phyloP scores from a whole-genome alignment of 2,888 invertebrate genomes.

The Maniola hyperantus region DNA sequence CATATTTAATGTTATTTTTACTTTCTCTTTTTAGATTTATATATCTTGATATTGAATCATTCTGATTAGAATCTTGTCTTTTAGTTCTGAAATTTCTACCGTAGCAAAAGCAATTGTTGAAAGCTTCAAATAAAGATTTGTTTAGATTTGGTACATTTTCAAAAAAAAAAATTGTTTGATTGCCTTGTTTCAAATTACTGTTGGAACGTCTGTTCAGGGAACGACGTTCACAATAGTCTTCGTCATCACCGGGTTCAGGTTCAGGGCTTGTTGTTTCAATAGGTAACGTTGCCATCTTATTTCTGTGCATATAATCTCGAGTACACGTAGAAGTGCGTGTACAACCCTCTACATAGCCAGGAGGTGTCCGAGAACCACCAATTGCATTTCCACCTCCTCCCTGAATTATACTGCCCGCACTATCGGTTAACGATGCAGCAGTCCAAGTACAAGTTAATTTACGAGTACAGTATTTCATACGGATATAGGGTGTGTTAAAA shows the following conservation, averaged over 20 bases:
- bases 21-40: slow-evolving; percentile 30
- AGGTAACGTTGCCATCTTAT: slow-evolving; percentile 54
- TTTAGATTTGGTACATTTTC: background rate
- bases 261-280: slow-evolving; percentile 36
- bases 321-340: slow-evolving; percentile 75
- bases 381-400: slow-evolving; percentile 41
- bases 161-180: background rate
- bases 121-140: slow-evolving; percentile 5
- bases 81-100: slow-evolving; percentile 32
- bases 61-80: slow-evolving; percentile 11
- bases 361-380: slow-evolving; percentile 62
- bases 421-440: slow-evolving; percentile 50
- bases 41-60: slow-evolving; percentile 3
- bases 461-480: slow-evolving; percentile 66
- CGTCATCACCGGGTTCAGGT: slow-evolving; percentile 49
- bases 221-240: slow-evolving; percentile 72
- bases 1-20: slow-evolving; percentile 24
- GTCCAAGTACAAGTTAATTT: slow-evolving; percentile 76
- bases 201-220: slow-evolving; percentile 58
- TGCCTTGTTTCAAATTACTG: slow-evolving; percentile 10
- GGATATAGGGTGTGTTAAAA: slow-evolving; percentile 58
- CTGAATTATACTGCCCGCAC: slow-evolving; percentile 47
- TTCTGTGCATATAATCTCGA: slow-evolving; percentile 65
- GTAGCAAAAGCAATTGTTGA: slow-evolving; percentile 26
- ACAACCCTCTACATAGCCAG: slow-evolving; percentile 73